These are phyloP conservation scores for Plagodis dolabraria DNA, from an alignment of 2,888 invertebrate species.

Conservation along the genomic window DNA sequence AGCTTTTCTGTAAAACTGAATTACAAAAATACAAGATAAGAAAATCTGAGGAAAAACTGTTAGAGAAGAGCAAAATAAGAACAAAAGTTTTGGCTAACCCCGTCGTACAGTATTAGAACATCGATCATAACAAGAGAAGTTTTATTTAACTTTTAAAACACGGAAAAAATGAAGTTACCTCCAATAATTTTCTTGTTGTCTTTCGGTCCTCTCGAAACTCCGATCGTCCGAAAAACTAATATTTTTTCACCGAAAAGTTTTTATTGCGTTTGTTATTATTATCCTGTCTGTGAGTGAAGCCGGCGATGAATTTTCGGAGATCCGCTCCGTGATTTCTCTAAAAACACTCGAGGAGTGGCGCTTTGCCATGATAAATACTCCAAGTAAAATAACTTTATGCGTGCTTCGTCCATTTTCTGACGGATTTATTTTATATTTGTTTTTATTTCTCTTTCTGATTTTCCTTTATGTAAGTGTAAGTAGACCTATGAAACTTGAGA, in stretches of 20 bases:
- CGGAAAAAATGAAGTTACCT: slow-evolving; percentile 45
- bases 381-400: slow-evolving; percentile 45
- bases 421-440: slow-evolving; percentile 40
- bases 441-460: slow-evolving; percentile 1
- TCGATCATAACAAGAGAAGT: slow-evolving; percentile 44
- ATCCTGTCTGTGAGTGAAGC: slow-evolving; percentile 45
- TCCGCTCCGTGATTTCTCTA: slow-evolving; percentile 51
- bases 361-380: slow-evolving; percentile 38
- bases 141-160: slow-evolving; percentile 51
- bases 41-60: slow-evolving; percentile 36
- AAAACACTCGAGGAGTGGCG: slow-evolving; percentile 47
- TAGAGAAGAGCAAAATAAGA: slow-evolving; percentile 23
- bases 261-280: slow-evolving; percentile 64
- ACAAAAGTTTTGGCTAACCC: slow-evolving; percentile 25
- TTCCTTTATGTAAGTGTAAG: not conserved
- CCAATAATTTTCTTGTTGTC: slow-evolving; percentile 50
- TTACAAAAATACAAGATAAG: not conserved
- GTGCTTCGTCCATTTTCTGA: slow-evolving; percentile 35
- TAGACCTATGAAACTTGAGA: not conserved
- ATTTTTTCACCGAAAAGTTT: slow-evolving; percentile 60
- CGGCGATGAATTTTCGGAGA: slow-evolving; percentile 51
- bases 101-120: slow-evolving; percentile 31
- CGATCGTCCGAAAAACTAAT: slow-evolving; percentile 58
- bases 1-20: too few relatives aligned
- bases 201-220: slow-evolving; percentile 55